Evolutionary conservation across 2,888 invertebrate species (phyloP), one percentile per base, ranked within the genome.

Genomic region (Ophraella communa): DNA sequence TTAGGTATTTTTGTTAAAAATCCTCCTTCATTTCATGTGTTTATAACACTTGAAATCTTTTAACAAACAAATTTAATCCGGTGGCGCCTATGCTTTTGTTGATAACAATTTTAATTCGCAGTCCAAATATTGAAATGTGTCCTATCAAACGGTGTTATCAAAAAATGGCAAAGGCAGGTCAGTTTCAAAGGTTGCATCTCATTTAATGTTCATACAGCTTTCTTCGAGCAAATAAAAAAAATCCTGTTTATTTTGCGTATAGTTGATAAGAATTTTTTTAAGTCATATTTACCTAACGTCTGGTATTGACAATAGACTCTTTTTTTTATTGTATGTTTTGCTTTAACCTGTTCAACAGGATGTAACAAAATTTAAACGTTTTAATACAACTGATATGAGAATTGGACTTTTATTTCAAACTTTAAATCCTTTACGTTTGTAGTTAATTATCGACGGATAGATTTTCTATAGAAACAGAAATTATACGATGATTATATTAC

Each of bases 91-190:
- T 51, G 49, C n/a, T 1, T 4, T 47, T 51, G 10, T 51, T 51
- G 17, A 51, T 17, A 8, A 27, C 14, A 24, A 14, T 10, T 17
- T 24, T 10, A 27, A 51, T 24, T 24, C 24, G 23, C 27, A 51
- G 14, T 51, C 3, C 8, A 27, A 27, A 30, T 51, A 24, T 51
- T 51, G 14, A 51, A 47, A 23, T 47, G 21, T 14, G n/a, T 39
- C 39, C n/a, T 47, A 23, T 47, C 47, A n/a, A n/a, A 51, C 45
- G 14, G 27, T 44, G 60, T 52, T 60, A 60, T 60, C 60, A 20
- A 14, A 23, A 58, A 57, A 45, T 39, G 39, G 42, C 35, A 18
- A 58, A 62, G 63, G 62, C 66, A 66, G 63, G 63, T 63, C 62
- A 66, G 62, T 62, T 62, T 59, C 45, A 35, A 53, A 35, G 10